Percentiles rank a stretch among this genome's conserved stretches.
Evolutionary conservation across 2,888 invertebrate genomes (phyloP).

Genomic region (Tetramorium bicarinatum): DNA sequence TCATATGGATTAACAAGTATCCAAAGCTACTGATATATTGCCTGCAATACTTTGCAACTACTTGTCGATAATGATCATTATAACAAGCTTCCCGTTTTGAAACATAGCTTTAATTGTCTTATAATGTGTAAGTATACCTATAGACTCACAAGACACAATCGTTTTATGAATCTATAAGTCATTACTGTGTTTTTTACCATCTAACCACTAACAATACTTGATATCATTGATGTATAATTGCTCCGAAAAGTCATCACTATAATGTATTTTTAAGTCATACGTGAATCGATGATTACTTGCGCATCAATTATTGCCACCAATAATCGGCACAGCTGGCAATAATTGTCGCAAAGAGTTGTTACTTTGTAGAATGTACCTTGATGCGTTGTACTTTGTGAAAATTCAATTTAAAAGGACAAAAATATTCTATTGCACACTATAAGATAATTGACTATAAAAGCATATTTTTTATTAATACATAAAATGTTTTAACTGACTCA

Average conservation of each 20-base stretch:
- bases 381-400: slow-evolving; percentile 23
- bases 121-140: slow-evolving; percentile 10
- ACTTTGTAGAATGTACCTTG: slow-evolving; percentile 2
- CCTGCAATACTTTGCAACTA: slow-evolving; percentile 21
- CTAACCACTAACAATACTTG: slow-evolving; percentile 26
- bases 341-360: slow-evolving; percentile 11
- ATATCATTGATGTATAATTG: slow-evolving; percentile 39
- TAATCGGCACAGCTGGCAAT: slow-evolving; percentile 31
- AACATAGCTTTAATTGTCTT: slow-evolving; percentile 26
- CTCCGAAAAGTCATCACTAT: slow-evolving; percentile 16
- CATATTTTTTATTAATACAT: neutral
- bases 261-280: slow-evolving; percentile 32
- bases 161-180: slow-evolving; percentile 42
- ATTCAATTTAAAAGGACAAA: slow-evolving; percentile 23
- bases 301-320: slow-evolving; percentile 36
- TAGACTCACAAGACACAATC: neutral
- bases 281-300: slow-evolving; percentile 15
- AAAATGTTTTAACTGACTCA: neutral
- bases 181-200: slow-evolving; percentile 15
- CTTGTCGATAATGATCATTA: slow-evolving; percentile 19
- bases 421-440: neutral
- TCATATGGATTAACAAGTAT: slow-evolving; percentile 21
- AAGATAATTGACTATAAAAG: neutral
- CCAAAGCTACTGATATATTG: slow-evolving; percentile 31
- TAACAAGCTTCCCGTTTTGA: slow-evolving; percentile 27